Percentiles rank a stretch among this genome's conserved stretches.
These are phyloP conservation scores for Cylas formicarius DNA, from an alignment of 1,140 invertebrate genomes.

Conservation along the genomic window DNA sequence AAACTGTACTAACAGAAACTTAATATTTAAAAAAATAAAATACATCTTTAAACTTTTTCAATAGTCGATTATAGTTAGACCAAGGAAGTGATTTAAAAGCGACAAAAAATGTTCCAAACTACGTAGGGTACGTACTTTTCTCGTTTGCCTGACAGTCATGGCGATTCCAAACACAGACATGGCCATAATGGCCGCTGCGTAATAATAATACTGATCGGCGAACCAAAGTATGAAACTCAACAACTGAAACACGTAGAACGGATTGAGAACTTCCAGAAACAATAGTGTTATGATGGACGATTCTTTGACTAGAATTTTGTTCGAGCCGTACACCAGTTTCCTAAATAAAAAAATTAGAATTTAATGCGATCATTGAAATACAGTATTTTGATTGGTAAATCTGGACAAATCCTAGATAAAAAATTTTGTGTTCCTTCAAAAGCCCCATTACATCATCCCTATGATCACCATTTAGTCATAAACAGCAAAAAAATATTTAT, in stretches of 20 bases:
- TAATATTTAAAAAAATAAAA: constrained; percentile 1
- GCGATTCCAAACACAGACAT: constrained; percentile 82
- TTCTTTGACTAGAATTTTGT: constrained; percentile 72
- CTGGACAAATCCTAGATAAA: no score
- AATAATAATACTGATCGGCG: constrained; percentile 77
- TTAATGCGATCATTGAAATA: no score
- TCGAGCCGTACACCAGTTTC: constrained; percentile 68
- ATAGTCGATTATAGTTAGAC: no score
- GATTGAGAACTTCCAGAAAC: constrained; percentile 79
- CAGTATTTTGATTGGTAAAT: no score
- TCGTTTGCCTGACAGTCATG: constrained; percentile 76
- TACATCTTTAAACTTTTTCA: no score
- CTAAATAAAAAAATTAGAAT: constrained; percentile 42
- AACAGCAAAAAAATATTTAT: no score
- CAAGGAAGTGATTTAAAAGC: no score
- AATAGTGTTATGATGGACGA: constrained; percentile 62
- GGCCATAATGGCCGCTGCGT: constrained; percentile 75
- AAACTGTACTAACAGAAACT: not conserved
- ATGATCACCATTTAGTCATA: no score
- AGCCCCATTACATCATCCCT: no score
- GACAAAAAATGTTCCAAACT: no score
- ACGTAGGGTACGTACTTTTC: constrained; percentile 60
- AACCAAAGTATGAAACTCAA: constrained; percentile 80
- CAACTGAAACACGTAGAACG: constrained; percentile 93
- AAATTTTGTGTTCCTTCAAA: no score